A percentile compares a stretch with the other conserved stretches of the same genome.
These are phyloP conservation scores for Parnassius glacialis DNA, from an alignment of 2,888 invertebrate species.

Conservation along the genomic window DNA sequence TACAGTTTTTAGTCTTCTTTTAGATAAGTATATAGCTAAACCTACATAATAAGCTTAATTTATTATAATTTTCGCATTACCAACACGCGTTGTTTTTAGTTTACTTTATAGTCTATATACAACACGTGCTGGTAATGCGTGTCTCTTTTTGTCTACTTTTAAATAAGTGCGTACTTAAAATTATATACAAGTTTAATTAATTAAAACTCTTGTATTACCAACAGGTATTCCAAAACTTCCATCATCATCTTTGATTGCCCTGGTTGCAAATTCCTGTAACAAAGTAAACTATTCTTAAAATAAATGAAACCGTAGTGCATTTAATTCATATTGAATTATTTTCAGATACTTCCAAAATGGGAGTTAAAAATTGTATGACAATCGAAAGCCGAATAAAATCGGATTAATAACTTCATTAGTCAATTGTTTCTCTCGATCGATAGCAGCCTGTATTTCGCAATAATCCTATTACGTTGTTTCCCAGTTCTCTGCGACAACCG, in stretches of 20 bases:
- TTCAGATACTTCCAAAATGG: slow-evolving; percentile 34
- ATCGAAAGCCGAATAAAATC: slow-evolving; percentile 71
- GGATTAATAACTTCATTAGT: slow-evolving; percentile 82
- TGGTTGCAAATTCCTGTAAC: slow-evolving; percentile 56
- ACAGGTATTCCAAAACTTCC: slow-evolving; percentile 52
- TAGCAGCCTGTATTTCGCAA: slow-evolving; percentile 73
- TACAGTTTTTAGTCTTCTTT: too few species aligned
- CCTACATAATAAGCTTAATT: too few species aligned
- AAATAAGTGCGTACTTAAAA: too few species aligned
- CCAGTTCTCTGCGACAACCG: slow-evolving; percentile 52
- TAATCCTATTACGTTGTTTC: slow-evolving; percentile 72
- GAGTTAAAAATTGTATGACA: slow-evolving; percentile 57
- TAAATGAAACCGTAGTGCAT: neutral
- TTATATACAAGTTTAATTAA: neutral
- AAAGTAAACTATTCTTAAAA: slow-evolving; percentile 20
- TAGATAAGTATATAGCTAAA: too few species aligned
- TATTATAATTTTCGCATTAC: too few species aligned
- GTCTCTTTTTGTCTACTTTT: too few species aligned
- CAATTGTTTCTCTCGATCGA: slow-evolving; percentile 77
- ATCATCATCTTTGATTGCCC: slow-evolving; percentile 51
- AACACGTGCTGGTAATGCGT: too few species aligned
- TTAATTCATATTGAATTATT: slow-evolving; percentile 39
- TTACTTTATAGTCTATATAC: too few species aligned
- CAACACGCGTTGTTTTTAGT: too few species aligned
- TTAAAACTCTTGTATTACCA: slow-evolving; percentile 39